These are phyloP conservation scores for Stegana nigrithorax DNA, from an alignment of 2,888 invertebrate species.

Conservation along the genomic window DNA sequence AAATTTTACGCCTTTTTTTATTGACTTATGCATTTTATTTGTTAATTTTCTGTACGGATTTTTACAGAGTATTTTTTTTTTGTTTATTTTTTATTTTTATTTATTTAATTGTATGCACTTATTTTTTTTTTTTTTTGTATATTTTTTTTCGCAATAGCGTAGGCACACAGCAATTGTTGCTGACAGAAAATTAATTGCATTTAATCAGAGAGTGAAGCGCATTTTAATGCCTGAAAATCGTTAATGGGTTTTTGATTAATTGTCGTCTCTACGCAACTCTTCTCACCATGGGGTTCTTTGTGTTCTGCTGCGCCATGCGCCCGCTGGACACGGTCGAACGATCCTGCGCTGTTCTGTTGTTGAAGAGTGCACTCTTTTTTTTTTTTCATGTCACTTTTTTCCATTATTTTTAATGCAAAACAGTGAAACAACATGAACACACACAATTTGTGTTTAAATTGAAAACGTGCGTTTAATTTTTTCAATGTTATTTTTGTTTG, in stretches of 20 bases:
- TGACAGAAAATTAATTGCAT: conserved; percentile 57
- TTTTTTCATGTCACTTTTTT: neutral
- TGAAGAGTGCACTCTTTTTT: neutral
- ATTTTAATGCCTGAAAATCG: conserved; percentile 15
- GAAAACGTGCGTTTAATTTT: no score
- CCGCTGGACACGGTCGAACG: neutral
- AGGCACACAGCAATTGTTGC: conserved; percentile 47
- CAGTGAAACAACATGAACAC: neutral
- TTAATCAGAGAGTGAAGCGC: conserved; percentile 40
- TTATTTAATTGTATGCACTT: neutral
- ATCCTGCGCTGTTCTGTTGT: neutral
- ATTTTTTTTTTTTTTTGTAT: neutral
- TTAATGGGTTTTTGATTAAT: conserved; percentile 22
- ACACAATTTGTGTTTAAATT: no score
- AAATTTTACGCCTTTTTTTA: neutral
- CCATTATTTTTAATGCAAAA: neutral
- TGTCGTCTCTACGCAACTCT: no score
- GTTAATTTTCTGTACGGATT: no score
- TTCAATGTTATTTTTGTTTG: no score
- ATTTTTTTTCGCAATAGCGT: conserved; percentile 2
- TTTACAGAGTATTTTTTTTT: neutral
- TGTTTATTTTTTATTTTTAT: neutral
- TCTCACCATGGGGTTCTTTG: no score
- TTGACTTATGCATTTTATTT: neutral
- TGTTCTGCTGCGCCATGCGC: neutral